Conservation (phyloP, 2,888 invertebrate species). For the Acrobeloides nanus region DNA sequence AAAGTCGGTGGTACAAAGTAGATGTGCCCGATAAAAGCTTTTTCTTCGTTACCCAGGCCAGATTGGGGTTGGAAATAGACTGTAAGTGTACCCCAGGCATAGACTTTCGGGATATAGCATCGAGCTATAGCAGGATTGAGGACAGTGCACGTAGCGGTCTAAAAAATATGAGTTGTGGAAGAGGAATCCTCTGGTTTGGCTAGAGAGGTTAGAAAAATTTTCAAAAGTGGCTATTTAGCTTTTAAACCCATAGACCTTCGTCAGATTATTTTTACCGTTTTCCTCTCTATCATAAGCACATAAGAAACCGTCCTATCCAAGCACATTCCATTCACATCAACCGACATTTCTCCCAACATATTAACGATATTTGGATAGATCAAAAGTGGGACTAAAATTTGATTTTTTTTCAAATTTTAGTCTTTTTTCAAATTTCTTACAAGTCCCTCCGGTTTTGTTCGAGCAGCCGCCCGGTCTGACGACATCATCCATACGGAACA, state of each 20-base stretch:
- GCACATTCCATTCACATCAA: conserved; percentile 93
- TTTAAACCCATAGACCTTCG: too few relatives aligned
- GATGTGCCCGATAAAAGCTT: conserved; percentile 53
- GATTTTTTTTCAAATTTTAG: too few relatives aligned
- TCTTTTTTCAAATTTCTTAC: too few relatives aligned
- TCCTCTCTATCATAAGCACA: conserved; percentile 48
- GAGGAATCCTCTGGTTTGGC: background rate
- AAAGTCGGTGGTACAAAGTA: conserved; percentile 53
- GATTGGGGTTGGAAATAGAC: conserved; percentile 52
- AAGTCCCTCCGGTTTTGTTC: conserved; percentile 53
- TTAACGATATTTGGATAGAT: conserved; percentile 78
- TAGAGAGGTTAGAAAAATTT: background rate
- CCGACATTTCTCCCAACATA: conserved; percentile 91
- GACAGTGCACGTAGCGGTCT: conserved; percentile 44
- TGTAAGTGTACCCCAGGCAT: conserved; percentile 52
- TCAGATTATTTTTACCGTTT: conserved; percentile 29
- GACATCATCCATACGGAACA: conserved; percentile 87
- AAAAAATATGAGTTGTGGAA: conserved; percentile 4
- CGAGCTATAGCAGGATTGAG: conserved; percentile 50
- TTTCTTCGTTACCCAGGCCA: conserved; percentile 47
- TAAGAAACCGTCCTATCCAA: conserved; percentile 62
- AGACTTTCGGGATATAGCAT: conserved; percentile 47
- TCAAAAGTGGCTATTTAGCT: background rate
- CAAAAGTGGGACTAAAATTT: too few relatives aligned
- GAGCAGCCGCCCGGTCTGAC: conserved; percentile 81